A percentile compares a stretch with the other conserved stretches of the same genome.
phyloP scores from a whole-genome alignment of 2,113 vertebrate genomes.

The Sclerurus mexicanus region DNA sequence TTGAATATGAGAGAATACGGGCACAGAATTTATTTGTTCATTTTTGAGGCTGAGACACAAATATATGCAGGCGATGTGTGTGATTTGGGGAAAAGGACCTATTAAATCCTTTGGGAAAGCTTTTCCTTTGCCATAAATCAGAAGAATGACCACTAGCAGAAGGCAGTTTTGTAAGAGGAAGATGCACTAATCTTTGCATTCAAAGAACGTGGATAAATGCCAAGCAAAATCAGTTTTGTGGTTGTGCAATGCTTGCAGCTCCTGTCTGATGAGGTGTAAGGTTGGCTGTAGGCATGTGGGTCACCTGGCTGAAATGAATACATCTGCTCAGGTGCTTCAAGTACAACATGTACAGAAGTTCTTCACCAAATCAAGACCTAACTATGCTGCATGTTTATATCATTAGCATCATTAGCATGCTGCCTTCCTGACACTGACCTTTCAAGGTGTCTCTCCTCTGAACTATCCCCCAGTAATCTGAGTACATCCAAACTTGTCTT shows the following conservation, averaged over 20 bases:
- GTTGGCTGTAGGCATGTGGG: not conserved
- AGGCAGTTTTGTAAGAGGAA: not conserved
- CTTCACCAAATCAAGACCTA: not conserved
- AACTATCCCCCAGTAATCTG: slow-evolving; percentile 36
- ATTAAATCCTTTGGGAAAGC: not conserved
- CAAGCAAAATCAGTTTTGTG: not conserved
- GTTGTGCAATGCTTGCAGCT: not conserved
- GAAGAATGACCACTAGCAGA: not conserved
- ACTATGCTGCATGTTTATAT: not conserved
- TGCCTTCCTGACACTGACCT: slow-evolving; percentile 34
- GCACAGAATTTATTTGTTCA: not conserved
- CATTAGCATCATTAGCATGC: slow-evolving; percentile 27
- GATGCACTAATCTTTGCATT: not conserved
- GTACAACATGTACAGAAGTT: not conserved
- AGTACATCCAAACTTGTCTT: slow-evolving; percentile 36
- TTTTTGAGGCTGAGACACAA: not conserved
- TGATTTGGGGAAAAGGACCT: not conserved
- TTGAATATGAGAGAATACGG: not conserved
- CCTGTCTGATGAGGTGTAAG: not conserved
- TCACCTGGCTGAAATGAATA: slow-evolving; percentile 32
- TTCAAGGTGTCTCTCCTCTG: slow-evolving; percentile 55
- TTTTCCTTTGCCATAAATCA: not conserved
- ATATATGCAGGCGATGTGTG: not conserved
- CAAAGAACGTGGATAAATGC: not conserved
- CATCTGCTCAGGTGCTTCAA: slow-evolving; percentile 28